Base-by-base conservation (phyloP, 2,113 vertebrate species). In the Clinocottus analis region DNA sequence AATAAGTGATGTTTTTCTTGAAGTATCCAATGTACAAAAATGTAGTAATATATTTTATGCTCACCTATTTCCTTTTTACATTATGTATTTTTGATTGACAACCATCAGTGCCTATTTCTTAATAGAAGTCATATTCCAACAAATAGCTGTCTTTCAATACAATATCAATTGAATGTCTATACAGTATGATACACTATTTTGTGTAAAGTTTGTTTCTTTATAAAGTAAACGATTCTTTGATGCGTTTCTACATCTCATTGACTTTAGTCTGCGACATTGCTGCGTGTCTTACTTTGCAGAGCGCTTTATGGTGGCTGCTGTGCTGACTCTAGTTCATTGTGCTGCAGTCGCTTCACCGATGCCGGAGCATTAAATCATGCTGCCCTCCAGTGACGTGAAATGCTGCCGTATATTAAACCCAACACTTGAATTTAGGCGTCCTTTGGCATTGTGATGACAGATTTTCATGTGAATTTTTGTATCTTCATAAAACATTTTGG, bases 381-480 rank as follows among this genome's bases (percentile, higher is more conserved):
- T 90, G 70, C 88, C 88, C 87, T 80, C 91, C 25, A 64, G 82
- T 90, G 92, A 65, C 6, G 31, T 60, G 41, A 80, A 74, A 6
- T 63, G 49, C 76, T 63, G 31, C 19, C 8, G 1, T 5, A 6
- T 75, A 27, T 33, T 23, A 12, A 41, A 63, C n/a, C 8, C 23
- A 39, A 58, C 51, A 41, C 66, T 65, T 74, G 62, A 77, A 73
- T 21, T 68, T 21, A 19, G n/a, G n/a, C 16, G 2, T 9, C 21
- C 7, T 51, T 43, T 63, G 31, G 29, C 11, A 16, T 35, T 67
- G 43, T 59, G 25, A 25, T 35, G 27, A 56, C 14, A 27, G 7
- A 33, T 41, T 59, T 51, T 56, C 0, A 49, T 37, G 55, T 45
- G 21, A 35, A 76, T 33, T 58, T 58, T 35, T 65, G 19, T 25